Conservation (phyloP, 2,113 vertebrate genomes). For the Pterocles gutturalis region DNA sequence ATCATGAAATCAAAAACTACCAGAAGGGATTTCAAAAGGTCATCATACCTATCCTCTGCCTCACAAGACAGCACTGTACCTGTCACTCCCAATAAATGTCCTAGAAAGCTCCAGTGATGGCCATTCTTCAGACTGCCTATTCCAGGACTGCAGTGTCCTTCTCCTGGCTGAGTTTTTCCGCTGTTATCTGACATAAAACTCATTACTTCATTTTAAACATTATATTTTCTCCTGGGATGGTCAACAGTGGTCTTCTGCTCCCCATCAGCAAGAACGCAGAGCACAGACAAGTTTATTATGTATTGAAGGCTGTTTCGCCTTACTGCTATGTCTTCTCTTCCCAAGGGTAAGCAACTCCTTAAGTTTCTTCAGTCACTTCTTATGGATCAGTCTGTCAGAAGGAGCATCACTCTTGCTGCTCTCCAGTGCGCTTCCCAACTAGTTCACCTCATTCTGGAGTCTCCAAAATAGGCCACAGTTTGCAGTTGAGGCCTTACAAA, state of each 20-base stretch:
- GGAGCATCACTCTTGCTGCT: neutral
- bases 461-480: neutral
- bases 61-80: neutral
- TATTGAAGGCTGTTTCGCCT: neutral
- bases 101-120: neutral
- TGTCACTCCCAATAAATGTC: neutral
- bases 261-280: neutral
- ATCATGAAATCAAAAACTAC: neutral
- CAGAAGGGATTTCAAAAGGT: neutral
- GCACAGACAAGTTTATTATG: fast-evolving
- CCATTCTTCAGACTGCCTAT: neutral
- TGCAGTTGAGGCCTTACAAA: neutral
- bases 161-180: neutral
- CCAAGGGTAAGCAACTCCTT: neutral
- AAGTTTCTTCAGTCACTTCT: neutral
- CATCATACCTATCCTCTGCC: neutral
- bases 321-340: neutral
- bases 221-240: neutral
- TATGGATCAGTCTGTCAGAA: neutral
- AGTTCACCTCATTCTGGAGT: neutral
- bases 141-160: neutral
- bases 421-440: neutral
- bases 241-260: neutral
- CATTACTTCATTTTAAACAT: neutral
- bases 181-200: neutral